Conservation (phyloP, 2,888 invertebrate species). For the Xestia sexstrigata region DNA sequence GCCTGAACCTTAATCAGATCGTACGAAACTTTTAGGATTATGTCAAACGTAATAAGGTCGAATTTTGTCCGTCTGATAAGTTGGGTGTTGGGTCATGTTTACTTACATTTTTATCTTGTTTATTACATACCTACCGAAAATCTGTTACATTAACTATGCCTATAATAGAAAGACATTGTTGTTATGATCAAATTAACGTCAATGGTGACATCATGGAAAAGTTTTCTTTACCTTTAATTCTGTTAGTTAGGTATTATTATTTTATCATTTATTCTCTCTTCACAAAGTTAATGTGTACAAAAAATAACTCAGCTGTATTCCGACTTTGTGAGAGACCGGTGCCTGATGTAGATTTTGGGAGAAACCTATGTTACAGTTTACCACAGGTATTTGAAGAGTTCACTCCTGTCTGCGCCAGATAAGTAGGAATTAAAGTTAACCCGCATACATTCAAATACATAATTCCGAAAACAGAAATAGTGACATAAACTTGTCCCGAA, state of each 20-base stretch:
- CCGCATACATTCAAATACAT: too few relatives aligned
- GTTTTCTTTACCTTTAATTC: conserved; percentile 9
- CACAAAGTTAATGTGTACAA: background rate
- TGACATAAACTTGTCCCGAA: too few relatives aligned
- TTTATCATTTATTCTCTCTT: background rate
- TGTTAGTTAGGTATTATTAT: too few relatives aligned
- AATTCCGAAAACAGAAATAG: too few relatives aligned
- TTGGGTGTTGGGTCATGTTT: conserved; percentile 29
- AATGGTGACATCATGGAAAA: conserved; percentile 18
- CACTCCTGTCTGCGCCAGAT: too few relatives aligned
- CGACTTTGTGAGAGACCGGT: background rate
- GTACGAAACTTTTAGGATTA: conserved; percentile 31
- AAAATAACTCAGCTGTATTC: background rate
- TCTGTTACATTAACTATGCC: conserved; percentile 22
- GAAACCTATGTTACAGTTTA: too few relatives aligned
- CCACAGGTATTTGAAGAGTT: too few relatives aligned
- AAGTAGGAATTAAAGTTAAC: too few relatives aligned
- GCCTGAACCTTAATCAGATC: conserved; percentile 19
- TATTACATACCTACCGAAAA: conserved; percentile 18
- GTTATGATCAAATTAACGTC: conserved; percentile 11
- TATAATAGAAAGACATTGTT: conserved; percentile 6
- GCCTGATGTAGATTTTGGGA: background rate
- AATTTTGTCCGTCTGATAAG: conserved; percentile 11
- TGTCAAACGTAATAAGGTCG: conserved; percentile 24
- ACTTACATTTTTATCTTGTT: conserved; percentile 42